These are phyloP conservation scores for Physella acuta DNA, from an alignment of 1,140 invertebrate genomes.

Conservation along the genomic window DNA sequence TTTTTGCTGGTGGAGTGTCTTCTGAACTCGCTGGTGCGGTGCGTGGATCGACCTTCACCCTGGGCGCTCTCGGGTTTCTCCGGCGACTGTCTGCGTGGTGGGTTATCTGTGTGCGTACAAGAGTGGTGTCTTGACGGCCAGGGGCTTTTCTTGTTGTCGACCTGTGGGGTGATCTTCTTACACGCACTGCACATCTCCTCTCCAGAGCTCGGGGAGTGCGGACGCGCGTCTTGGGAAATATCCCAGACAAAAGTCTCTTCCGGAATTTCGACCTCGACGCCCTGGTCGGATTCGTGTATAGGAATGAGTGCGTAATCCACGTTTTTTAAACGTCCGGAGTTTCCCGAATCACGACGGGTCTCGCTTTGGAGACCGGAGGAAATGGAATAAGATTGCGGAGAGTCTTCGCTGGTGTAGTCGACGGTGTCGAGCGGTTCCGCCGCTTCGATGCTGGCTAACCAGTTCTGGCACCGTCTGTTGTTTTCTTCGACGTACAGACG, in stretches of 20 bases:
- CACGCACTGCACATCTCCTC: constrained; percentile 10
- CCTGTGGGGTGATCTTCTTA: no score
- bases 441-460: constrained; percentile 49
- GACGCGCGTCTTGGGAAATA: constrained; percentile 30
- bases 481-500: constrained; percentile 48
- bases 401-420: constrained; percentile 23
- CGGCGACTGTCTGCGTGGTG: no score
- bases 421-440: constrained; percentile 47
- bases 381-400: background rate
- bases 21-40: no score
- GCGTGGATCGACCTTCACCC: no score
- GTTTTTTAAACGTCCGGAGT: background rate
- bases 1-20: no score
- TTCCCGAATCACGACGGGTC: background rate
- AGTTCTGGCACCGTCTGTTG: constrained; percentile 50
- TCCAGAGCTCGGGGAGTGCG: constrained; percentile 21
- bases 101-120: no score
- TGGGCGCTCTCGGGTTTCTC: no score
- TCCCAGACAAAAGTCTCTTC: constrained; percentile 47
- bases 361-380: background rate
- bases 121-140: no score
- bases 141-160: background rate
- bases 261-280: constrained; percentile 50
- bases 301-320: constrained; percentile 17
- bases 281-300: constrained; percentile 29